These are phyloP conservation scores for Nyctereutes procyonoides DNA, from an alignment of 2,113 vertebrate species.

Conservation along the genomic window DNA sequence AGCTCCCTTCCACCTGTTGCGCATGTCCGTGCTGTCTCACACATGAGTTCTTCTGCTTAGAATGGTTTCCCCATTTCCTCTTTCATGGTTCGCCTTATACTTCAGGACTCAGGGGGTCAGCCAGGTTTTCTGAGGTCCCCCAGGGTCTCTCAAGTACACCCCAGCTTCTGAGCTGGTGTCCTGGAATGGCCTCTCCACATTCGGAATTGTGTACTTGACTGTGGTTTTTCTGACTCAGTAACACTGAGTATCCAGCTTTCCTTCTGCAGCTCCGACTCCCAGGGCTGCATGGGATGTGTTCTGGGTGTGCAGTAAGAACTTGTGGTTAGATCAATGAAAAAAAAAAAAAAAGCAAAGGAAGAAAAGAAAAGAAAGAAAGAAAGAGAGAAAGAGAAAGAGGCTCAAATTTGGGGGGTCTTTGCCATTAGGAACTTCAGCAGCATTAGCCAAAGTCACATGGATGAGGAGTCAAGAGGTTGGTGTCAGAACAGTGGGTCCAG, in stretches of 20 bases:
- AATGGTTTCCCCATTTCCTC: too few species aligned
- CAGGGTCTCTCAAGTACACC: accelerated
- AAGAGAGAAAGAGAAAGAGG: accelerated
- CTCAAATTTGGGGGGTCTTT: neutral
- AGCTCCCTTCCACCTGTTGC: too few species aligned
- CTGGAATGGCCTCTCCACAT: accelerated
- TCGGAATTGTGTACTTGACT: too few species aligned
- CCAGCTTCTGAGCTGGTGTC: neutral
- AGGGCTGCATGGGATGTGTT: accelerated
- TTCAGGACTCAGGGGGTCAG: neutral
- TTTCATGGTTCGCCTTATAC: accelerated
- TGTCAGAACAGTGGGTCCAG: accelerated
- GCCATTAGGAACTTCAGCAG: neutral
- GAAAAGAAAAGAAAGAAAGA: accelerated
- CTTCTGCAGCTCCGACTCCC: neutral
- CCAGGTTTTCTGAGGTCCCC: accelerated
- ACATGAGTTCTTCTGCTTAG: accelerated
- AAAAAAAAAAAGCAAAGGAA: neutral
- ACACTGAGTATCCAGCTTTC: accelerated
- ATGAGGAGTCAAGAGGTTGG: accelerated
- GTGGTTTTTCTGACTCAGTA: neutral
- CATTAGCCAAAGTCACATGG: accelerated
- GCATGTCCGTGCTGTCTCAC: accelerated
- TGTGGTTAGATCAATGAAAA: too few species aligned
- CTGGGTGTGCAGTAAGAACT: neutral